These are phyloP conservation scores for Aphodius granarius DNA, from an alignment of 2,888 invertebrate species.

Conservation along the genomic window DNA sequence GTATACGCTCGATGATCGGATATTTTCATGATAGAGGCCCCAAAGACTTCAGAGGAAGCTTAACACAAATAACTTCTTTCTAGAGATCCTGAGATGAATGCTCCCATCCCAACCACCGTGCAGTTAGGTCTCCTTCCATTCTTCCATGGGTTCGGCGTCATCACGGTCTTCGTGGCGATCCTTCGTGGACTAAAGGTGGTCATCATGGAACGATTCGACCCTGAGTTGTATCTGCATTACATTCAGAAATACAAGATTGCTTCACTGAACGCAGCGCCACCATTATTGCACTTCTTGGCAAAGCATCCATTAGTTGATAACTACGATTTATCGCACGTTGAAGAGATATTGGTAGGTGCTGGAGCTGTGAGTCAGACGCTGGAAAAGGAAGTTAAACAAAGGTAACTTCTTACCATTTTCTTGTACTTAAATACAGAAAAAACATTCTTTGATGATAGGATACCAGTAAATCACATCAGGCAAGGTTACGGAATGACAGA, in stretches of 20 bases:
- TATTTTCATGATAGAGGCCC: too few species aligned
- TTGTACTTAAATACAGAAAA: background rate
- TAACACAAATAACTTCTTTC: too few species aligned
- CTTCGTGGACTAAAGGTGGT: slow-evolving; percentile 24
- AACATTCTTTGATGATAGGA: background rate
- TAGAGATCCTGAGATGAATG: slow-evolving; percentile 12
- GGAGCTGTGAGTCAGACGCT: slow-evolving; percentile 74
- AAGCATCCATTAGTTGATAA: slow-evolving; percentile 74
- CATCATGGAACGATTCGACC: slow-evolving; percentile 38
- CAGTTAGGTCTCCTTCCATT: slow-evolving; percentile 38
- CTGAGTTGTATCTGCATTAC: slow-evolving; percentile 36
- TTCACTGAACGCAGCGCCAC: slow-evolving; percentile 71
- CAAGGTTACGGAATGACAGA: slow-evolving; percentile 82
- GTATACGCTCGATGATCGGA: too few species aligned
- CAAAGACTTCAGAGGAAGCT: too few species aligned
- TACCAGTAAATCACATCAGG: slow-evolving; percentile 51
- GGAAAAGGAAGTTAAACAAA: slow-evolving; percentile 56
- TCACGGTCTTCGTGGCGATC: slow-evolving; percentile 10
- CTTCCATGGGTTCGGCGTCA: slow-evolving; percentile 19
- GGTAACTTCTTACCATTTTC: slow-evolving; percentile 1
- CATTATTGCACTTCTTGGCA: slow-evolving; percentile 76
- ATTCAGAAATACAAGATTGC: slow-evolving; percentile 40
- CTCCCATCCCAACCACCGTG: slow-evolving; percentile 3
- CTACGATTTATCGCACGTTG: slow-evolving; percentile 70
- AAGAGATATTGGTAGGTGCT: slow-evolving; percentile 71